Evolutionary conservation across 2,888 invertebrate species (phyloP).

Genomic region (Blastobasis lacticolella): DNA sequence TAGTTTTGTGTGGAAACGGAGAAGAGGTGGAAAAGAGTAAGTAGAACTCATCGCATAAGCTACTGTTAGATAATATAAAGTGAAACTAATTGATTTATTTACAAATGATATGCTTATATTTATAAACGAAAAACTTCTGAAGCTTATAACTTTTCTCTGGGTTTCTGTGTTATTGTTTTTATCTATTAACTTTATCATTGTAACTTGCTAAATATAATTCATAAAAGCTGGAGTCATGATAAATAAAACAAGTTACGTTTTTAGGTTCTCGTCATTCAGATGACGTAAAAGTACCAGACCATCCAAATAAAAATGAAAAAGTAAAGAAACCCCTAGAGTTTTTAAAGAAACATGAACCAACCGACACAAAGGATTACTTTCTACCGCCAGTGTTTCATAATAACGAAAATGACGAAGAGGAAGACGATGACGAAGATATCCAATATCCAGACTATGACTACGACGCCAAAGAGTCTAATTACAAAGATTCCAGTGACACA

Average conservation of each 20-base stretch:
- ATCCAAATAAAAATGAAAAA: conserved; percentile 21
- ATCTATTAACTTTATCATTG: no score
- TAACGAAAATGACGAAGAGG: conserved; percentile 50
- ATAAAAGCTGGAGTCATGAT: no score
- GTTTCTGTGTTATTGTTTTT: no score
- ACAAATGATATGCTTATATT: no score
- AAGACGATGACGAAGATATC: conserved; percentile 52
- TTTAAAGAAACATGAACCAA: conserved; percentile 29
- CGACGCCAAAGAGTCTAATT: conserved; percentile 57
- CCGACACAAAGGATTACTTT: conserved; percentile 48
- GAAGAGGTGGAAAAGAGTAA: conserved; percentile 46
- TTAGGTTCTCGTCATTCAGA: conserved; percentile 1
- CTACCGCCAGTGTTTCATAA: conserved; percentile 49
- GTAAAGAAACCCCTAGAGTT: conserved; percentile 43
- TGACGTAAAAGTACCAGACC: conserved; percentile 15
- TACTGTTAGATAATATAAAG: no score
- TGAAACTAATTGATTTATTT: no score
- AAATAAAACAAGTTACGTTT: no score
- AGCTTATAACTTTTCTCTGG: no score
- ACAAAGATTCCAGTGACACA: conserved; percentile 59
- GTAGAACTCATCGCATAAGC: conserved; percentile 16
- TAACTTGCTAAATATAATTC: no score
- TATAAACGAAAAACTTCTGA: no score
- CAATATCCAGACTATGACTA: conserved; percentile 61
- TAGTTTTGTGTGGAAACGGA: conserved; percentile 36